phyloP scores from a whole-genome alignment of 1,140 invertebrate genomes.

The Copidosoma floridanum region DNA sequence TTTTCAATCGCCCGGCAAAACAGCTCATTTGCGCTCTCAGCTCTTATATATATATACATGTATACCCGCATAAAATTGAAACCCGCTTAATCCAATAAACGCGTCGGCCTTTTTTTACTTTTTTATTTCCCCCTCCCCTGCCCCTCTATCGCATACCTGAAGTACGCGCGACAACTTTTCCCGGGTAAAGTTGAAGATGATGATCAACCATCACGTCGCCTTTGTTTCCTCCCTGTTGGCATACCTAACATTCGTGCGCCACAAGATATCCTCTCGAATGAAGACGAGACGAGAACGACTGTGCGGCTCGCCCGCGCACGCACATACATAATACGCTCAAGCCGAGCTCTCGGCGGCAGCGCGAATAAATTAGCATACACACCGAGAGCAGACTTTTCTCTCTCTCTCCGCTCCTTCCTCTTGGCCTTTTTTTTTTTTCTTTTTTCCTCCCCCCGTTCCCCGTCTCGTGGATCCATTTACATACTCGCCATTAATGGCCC shows the following conservation, averaged over 20 bases:
- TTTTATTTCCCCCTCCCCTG: background rate
- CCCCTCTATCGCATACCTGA: no score
- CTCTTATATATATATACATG: no score
- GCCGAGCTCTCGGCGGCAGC: background rate
- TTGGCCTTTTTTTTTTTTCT: background rate
- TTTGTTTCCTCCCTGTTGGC: background rate
- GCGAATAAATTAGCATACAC: slow-evolving; percentile 21
- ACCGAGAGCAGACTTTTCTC: no score
- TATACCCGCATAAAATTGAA: slow-evolving; percentile 17
- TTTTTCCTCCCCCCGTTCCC: background rate
- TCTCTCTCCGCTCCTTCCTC: background rate
- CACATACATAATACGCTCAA: slow-evolving; percentile 20
- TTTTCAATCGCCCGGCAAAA: slow-evolving; percentile 24
- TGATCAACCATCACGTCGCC: background rate
- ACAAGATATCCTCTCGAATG: background rate
- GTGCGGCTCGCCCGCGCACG: no score
- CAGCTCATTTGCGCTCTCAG: slow-evolving; percentile 16
- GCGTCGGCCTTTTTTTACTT: no score
- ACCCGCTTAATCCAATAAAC: slow-evolving; percentile 21
- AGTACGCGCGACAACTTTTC: no score
- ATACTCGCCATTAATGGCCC: slow-evolving; percentile 23
- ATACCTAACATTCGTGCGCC: background rate
- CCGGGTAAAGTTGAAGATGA: slow-evolving; percentile 1
- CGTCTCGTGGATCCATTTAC: slow-evolving; percentile 17
- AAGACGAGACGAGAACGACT: no score